Base-by-base conservation (phyloP, 2,797 vertebrate genomes). In the Buphagus erythrorhynchus region DNA sequence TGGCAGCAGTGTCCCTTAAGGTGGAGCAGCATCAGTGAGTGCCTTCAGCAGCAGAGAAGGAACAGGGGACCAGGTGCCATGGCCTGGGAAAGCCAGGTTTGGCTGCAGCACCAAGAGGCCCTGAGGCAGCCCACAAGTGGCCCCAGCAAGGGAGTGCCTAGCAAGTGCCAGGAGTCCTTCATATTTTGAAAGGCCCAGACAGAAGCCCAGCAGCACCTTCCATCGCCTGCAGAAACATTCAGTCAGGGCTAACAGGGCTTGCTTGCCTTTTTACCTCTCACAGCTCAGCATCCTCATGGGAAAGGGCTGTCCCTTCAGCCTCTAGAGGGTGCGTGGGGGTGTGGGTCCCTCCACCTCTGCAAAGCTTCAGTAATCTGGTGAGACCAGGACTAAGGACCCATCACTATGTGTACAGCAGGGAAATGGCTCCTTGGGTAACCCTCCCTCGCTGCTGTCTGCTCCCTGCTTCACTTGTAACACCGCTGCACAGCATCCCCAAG, bases 321-420 rank as follows among this genome's bases (percentile, higher is more conserved):
- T 16, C 4, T 13, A 9, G 6, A 59, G 29, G 20, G 4, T 33
- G 20, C 11, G 5, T 5, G 11, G 4, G 4, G 0, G 1, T n/a
- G 9, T 4, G 17, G 36, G 45, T 58, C 5, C 11, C 11, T 49
- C 22, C 18, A 46, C 5, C 31, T 84, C 13, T 16, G 24, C 51
- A 59, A 54, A 69, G 51, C 26, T 59, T 63, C 22, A 42, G 51
- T 29, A 33, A 15, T 31, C 15, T 42, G 43, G 9, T 65, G 26
- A 68, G 13, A 65, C 17, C 15, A 6, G 17, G 45, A 29, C 31
- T 21, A 25, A 38, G 21, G 17, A 22, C 31, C 29, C 13, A 0
- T 28, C 17, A 33, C 17, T 25, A 26, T 1, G 0, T 5, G 8
- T 16, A 14, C 42, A 66, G 48, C 38, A 38, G 52, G 42, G 62